Base-by-base conservation (phyloP, 2,113 vertebrate species). In the Connochaetes taurinus region DNA sequence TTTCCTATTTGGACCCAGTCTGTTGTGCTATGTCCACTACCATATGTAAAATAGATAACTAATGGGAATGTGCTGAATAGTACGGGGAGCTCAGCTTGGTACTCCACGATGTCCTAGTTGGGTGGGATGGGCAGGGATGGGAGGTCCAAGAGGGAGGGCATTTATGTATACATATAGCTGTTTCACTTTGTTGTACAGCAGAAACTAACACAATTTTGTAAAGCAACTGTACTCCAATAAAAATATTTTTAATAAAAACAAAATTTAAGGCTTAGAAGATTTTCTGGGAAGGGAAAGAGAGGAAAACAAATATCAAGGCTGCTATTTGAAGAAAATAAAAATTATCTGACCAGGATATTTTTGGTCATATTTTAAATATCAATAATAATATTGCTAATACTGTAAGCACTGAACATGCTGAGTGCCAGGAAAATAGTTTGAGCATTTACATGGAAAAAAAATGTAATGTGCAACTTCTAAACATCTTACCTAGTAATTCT, bases 341-440 rank as follows among this genome's bases (percentile, higher is more conserved):
- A 74, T 4, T n/a, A 89, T 27, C 16, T 50, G 45, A 57, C 53
- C 29, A 95, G 52, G 71, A 93, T 57, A 84, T 53, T 92, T 89
- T 82, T 36, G 29, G 57, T 80, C 94, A 81, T 92, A 81, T 96
- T 95, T 90, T 95, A 95, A 96, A 96, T 92, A 76, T 55, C 93
- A 97, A 90, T 36, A 96, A 86, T 74, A 92, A 97, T 87, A 85
- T 87, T 84, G 93, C 84, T 62, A 23, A 64, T 81, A 84, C 85
- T 93, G 14, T 67, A 97, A 87, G 21, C 80, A 85, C 9, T 45
- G 47, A 94, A 15, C 17, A 50, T 15, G 90, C 64, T 50, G 31
- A 74, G 81, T 29, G 4, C 33, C 60, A 92, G 52, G 53, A 97
- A 97, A 95, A 76, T 62, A 94, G 76, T 40, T 62, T 95, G 81